Base-by-base conservation (phyloP, 2,113 vertebrate genomes). In the Calypte anna region DNA sequence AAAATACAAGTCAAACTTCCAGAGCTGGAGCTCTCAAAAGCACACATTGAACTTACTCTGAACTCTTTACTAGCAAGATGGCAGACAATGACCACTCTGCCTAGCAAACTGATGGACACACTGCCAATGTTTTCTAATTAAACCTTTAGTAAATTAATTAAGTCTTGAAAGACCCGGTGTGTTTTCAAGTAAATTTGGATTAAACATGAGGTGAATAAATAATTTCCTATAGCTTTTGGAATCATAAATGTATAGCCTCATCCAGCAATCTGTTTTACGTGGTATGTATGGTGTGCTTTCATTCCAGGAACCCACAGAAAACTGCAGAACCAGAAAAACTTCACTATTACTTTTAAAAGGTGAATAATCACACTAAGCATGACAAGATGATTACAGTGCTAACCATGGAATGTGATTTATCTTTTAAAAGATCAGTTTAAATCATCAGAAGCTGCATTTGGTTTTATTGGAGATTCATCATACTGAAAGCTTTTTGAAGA, bases 391-490 rank as follows among this genome's bases (percentile, higher is more conserved):
- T 91, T 95, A 83, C 91, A 91, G 93, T 92, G 83, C 93, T 95
- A 97, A 91, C 62, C 90, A 91, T 48, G 81, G 95, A 88, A 81
- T 86, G 91, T 96, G 81, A 95, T 92, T 97, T 97, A 93, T 92
- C 90, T 82, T 84, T 91, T 44, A 82, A 93, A 95, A 94, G 96
- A 93, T 95, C 89, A 93, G 82, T 92, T 77, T 95, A 97, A 97
- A 96, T 96, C 84, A 95, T 91, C 73, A 89, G 76, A 86, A 90
- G 82, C 57, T 88, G 90, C 91, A 94, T 95, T 96, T 97, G 46
- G 92, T 87, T 95, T 95, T 96, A 97, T 91, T 96, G 91, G 67
- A 95, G 82, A 97, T 96, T 93, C 86, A 96, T 97, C 92, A 95
- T 66, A 92, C 44, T 97, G 96, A 97, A 96, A 94, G 94, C 86